Evolutionary conservation across 1,140 invertebrate species (phyloP).

Genomic region (Anthonomus grandis): DNA sequence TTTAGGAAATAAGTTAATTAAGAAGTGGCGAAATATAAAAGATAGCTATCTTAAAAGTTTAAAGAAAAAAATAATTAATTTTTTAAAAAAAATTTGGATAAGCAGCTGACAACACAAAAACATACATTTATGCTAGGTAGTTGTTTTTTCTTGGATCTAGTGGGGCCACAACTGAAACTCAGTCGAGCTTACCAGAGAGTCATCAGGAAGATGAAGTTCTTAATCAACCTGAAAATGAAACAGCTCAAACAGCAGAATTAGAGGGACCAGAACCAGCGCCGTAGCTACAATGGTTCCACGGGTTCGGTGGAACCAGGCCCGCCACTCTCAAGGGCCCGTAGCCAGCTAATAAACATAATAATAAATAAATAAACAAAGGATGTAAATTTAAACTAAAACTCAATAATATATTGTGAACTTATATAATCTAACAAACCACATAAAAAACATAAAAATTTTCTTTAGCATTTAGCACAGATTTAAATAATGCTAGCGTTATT

Average conservation of each 20-base stretch:
- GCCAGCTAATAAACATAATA: too few relatives aligned
- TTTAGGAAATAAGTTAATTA: slow-evolving; percentile 9
- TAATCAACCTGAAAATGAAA: too few relatives aligned
- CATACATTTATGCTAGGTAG: slow-evolving; percentile 17
- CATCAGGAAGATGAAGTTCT: slow-evolving; percentile 3
- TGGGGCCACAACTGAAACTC: slow-evolving; percentile 10
- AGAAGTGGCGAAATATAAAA: slow-evolving; percentile 14
- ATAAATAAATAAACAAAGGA: too few relatives aligned
- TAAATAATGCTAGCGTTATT: too few relatives aligned
- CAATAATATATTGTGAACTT: too few relatives aligned
- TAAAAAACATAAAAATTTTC: too few relatives aligned
- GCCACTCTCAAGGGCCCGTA: too few relatives aligned
- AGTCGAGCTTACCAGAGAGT: neutral
- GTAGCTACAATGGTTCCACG: too few relatives aligned
- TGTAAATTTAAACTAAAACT: too few relatives aligned
- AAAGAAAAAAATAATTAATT: slow-evolving; percentile 16
- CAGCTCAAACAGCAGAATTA: neutral
- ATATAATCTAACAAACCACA: too few relatives aligned
- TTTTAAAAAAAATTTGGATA: slow-evolving; percentile 17
- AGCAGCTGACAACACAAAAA: slow-evolving; percentile 10
- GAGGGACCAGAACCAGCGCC: neutral
- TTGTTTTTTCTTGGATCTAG: slow-evolving; percentile 8
- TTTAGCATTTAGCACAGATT: too few relatives aligned
- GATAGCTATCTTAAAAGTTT: slow-evolving; percentile 12
- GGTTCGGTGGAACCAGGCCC: too few relatives aligned